These are phyloP conservation scores for Solenodon paradoxus DNA, from an alignment of 2,113 vertebrate genomes.

Conservation along the genomic window DNA sequence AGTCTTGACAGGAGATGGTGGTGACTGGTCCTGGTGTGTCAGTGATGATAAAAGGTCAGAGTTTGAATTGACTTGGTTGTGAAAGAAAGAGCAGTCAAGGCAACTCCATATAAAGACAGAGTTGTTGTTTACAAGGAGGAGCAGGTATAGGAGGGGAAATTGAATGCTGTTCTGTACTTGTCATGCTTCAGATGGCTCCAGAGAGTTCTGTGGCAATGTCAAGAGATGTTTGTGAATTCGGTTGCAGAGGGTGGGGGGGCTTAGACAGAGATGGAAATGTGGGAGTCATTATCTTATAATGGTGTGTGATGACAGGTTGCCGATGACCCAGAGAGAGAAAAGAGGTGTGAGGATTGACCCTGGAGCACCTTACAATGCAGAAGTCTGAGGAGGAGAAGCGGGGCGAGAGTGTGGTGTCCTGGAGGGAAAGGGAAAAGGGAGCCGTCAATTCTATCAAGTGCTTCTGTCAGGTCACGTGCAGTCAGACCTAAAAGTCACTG, in stretches of 20 bases:
- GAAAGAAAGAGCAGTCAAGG: not conserved
- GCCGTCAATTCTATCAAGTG: rapidly evolving
- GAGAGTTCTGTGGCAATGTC: not conserved
- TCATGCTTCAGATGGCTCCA: not conserved
- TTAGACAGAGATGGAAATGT: not conserved
- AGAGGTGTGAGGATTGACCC: not conserved
- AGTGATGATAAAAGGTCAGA: not conserved
- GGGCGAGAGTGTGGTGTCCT: too few relatives aligned
- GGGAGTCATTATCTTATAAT: not conserved
- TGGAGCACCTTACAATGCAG: not conserved
- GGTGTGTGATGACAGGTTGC: not conserved
- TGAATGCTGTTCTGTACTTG: not conserved
- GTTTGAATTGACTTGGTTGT: not conserved
- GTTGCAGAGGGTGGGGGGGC: not conserved
- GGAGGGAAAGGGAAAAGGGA: not conserved
- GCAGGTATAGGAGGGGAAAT: not conserved
- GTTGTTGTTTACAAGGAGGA: not conserved
- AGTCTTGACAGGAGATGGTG: not conserved
- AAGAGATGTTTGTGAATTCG: not conserved
- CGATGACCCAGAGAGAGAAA: too few relatives aligned
- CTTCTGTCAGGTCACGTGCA: not conserved
- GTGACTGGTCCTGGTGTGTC: not conserved
- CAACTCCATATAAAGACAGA: not conserved
- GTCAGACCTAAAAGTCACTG: not conserved
- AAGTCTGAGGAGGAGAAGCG: not conserved